Evolutionary conservation across 2,888 invertebrate species (phyloP).

Genomic region (Amiota mariae): DNA sequence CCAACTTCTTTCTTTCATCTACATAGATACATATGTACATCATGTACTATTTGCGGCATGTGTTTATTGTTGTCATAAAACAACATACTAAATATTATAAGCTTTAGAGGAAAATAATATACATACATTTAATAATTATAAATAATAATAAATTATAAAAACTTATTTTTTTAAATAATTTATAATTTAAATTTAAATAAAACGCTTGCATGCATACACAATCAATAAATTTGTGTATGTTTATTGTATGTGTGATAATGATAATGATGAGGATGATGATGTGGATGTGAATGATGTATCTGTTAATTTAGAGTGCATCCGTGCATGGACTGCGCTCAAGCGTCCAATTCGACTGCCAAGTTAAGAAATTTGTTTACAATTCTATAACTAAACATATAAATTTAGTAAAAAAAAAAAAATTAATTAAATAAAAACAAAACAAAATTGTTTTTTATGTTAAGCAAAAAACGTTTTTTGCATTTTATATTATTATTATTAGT

Average conservation of each 20-base stretch:
- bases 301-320: slow-evolving; percentile 16
- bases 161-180: slow-evolving; percentile 8
- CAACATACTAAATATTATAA: no score
- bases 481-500: neutral
- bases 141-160: slow-evolving; percentile 24
- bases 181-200: neutral
- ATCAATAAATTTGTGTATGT: slow-evolving; percentile 34
- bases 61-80: slow-evolving; percentile 8
- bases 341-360: slow-evolving; percentile 63
- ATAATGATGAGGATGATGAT: neutral
- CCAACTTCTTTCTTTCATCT: neutral
- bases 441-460: neutral
- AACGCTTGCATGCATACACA: slow-evolving; percentile 4
- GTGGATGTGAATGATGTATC: neutral
- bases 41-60: neutral
- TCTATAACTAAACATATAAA: neutral
- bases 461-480: neutral
- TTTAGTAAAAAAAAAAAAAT: slow-evolving; percentile 29
- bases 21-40: no score
- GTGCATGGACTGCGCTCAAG: slow-evolving; percentile 48
- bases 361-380: slow-evolving; percentile 39
- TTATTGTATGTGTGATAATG: neutral
- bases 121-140: no score
- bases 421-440: slow-evolving; percentile 30
- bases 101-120: no score